Percentiles rank a stretch among this genome's conserved stretches.
Conservation (phyloP, 2,888 invertebrate genomes). For the Lutraria lutraria region DNA sequence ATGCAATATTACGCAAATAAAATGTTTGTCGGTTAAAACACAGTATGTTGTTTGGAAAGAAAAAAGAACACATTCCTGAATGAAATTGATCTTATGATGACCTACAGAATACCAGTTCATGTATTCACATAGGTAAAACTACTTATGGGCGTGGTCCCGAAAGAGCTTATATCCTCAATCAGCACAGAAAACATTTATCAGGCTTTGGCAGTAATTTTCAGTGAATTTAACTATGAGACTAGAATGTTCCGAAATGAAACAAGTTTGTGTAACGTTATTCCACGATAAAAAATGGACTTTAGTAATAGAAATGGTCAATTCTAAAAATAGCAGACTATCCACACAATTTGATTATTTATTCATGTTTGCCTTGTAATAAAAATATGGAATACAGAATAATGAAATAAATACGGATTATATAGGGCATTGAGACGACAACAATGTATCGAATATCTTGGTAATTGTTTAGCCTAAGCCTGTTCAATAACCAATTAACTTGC, state of each 20-base stretch:
- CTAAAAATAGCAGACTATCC: background rate
- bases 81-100: background rate
- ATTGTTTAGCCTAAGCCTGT: background rate
- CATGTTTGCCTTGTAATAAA: background rate
- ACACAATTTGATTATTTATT: background rate
- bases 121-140: background rate
- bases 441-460: background rate
- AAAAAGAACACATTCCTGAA: background rate
- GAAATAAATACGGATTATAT: background rate
- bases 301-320: background rate
- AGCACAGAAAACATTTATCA: background rate
- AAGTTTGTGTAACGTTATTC: background rate
- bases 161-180: background rate
- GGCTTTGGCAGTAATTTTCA: too few relatives aligned
- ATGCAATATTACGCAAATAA: too few relatives aligned
- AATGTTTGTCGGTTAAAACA: too few relatives aligned
- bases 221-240: too few relatives aligned
- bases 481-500: background rate
- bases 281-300: background rate
- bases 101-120: background rate
- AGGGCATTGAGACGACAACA: background rate
- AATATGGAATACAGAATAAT: background rate
- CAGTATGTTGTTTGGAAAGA: too few relatives aligned
- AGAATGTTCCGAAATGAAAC: background rate
- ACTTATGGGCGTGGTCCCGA: background rate